Evolutionary conservation across 2,888 invertebrate genomes (phyloP).

Genomic region (Heliconius sara): DNA sequence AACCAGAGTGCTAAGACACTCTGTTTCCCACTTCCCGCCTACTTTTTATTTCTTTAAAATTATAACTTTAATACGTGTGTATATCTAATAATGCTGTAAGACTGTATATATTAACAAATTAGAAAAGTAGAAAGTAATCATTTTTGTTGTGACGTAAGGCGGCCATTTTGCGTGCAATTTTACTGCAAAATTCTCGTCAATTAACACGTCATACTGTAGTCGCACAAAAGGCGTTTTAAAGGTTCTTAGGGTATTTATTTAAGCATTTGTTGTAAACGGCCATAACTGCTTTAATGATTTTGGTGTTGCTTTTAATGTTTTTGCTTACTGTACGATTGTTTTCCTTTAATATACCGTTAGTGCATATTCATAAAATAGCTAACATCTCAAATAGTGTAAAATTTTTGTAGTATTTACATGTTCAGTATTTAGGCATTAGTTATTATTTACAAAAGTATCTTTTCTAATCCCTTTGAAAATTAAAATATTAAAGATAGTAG

Average conservation of each 20-base stretch:
- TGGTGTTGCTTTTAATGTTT: constrained; percentile 52
- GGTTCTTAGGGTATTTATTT: constrained; percentile 63
- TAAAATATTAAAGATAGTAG: too few relatives aligned
- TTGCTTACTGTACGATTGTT: constrained; percentile 37
- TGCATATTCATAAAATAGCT: neutral
- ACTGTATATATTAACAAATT: neutral
- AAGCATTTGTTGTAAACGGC: constrained; percentile 60
- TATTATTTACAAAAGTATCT: too few relatives aligned
- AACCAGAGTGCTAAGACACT: too few relatives aligned
- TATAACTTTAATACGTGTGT: too few relatives aligned
- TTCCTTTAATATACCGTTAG: constrained; percentile 21
- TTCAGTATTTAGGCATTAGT: neutral
- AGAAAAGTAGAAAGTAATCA: constrained; percentile 57
- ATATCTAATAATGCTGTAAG: neutral
- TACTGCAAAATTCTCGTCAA: constrained; percentile 69
- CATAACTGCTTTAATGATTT: constrained; percentile 69
- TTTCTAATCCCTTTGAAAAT: too few relatives aligned
- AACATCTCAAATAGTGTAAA: neutral
- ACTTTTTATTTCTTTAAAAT: neutral
- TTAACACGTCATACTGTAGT: constrained; percentile 70
- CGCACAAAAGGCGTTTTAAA: constrained; percentile 72
- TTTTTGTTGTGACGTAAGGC: constrained; percentile 56
- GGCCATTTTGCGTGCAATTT: constrained; percentile 59
- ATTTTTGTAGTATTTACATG: neutral
- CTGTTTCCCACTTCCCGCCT: neutral